phyloP scores from a whole-genome alignment of 2,888 invertebrate genomes.

The Capitulum mitella region DNA sequence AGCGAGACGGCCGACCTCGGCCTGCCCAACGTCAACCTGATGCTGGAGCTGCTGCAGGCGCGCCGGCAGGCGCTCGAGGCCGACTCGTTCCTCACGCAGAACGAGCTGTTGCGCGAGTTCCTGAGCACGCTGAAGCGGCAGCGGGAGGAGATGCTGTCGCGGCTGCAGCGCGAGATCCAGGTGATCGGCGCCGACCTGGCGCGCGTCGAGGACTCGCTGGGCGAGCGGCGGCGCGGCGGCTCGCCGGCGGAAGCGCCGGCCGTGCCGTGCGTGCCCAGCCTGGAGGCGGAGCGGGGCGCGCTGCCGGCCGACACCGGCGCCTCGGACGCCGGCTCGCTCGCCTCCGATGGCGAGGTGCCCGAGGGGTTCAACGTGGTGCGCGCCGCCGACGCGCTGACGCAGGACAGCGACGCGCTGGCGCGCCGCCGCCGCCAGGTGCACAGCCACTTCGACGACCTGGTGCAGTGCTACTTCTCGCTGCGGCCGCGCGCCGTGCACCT shows the following conservation, averaged over 20 bases:
- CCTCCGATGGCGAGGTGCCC: slow-evolving; percentile 15
- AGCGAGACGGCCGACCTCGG: slow-evolving; percentile 51
- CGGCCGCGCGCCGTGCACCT: slow-evolving; percentile 66
- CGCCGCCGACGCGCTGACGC: neutral
- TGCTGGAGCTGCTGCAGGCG: slow-evolving; percentile 69
- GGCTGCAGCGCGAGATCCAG: slow-evolving; percentile 62
- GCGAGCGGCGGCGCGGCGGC: slow-evolving; percentile 28
- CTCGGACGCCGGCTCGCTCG: neutral
- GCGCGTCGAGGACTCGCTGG: slow-evolving; percentile 59
- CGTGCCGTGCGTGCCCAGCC: slow-evolving; percentile 1
- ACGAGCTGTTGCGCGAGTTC: slow-evolving; percentile 74
- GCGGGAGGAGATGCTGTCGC: slow-evolving; percentile 59
- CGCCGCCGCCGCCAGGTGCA: slow-evolving; percentile 49
- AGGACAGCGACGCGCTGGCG: neutral
- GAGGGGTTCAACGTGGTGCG: slow-evolving; percentile 34
- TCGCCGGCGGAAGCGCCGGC: neutral
- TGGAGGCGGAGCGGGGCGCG: neutral
- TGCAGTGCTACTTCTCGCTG: slow-evolving; percentile 73
- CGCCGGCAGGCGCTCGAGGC: slow-evolving; percentile 72
- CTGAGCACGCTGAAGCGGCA: slow-evolving; percentile 64
- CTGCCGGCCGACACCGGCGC: slow-evolving; percentile 10
- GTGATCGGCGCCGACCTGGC: slow-evolving; percentile 65
- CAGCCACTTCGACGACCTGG: slow-evolving; percentile 81
- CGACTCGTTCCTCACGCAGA: slow-evolving; percentile 70
- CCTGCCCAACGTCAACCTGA: slow-evolving; percentile 80